Percentiles rank a stretch among this genome's conserved stretches.
Evolutionary conservation across 2,888 invertebrate species (phyloP).

Genomic region (Steromphala cineraria): DNA sequence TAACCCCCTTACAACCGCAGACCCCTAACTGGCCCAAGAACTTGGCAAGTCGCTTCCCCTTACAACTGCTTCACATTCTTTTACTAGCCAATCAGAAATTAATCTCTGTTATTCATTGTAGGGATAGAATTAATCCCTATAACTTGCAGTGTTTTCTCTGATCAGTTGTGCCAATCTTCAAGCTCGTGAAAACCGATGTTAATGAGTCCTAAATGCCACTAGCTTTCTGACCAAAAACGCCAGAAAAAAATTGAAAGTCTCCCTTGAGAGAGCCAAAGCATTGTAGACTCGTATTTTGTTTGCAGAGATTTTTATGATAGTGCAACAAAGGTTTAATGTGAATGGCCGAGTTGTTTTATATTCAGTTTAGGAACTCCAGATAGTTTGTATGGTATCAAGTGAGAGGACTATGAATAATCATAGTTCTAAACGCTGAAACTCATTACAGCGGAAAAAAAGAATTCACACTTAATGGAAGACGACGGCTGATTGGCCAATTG

Average conservation of each 20-base stretch:
- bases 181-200: background rate
- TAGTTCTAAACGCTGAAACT: background rate
- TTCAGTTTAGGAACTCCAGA: background rate
- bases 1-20: background rate
- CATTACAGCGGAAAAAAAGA: background rate
- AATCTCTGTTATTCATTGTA: constrained; percentile 15
- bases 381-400: background rate
- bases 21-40: background rate
- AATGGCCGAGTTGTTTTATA: background rate
- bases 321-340: background rate
- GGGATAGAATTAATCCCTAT: constrained; percentile 16
- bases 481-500: background rate
- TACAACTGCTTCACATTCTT: background rate
- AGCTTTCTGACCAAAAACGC: background rate
- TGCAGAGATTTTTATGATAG: background rate
- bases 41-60: background rate
- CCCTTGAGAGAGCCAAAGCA: background rate
- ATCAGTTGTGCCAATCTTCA: background rate
- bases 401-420: background rate
- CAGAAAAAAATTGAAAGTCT: background rate
- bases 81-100: constrained; percentile 9
- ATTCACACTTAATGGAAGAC: background rate
- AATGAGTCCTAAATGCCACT: background rate
- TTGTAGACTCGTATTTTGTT: background rate
- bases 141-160: background rate